phyloP scores from a whole-genome alignment of 2,113 vertebrate genomes.

The Syrrhaptes paradoxus region DNA sequence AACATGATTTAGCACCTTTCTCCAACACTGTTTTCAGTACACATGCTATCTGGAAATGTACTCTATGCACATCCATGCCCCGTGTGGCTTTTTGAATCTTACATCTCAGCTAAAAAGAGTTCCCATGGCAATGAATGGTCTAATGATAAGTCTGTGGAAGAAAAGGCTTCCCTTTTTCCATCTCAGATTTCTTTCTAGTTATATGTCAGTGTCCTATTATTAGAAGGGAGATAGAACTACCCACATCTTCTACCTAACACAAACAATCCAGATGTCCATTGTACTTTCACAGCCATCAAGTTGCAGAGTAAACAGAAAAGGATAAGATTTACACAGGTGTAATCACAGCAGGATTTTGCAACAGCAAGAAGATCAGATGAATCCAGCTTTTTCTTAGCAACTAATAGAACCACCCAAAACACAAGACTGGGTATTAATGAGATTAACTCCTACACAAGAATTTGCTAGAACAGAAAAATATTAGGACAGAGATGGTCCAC shows the following conservation, averaged over 20 bases:
- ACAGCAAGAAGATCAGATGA: background rate
- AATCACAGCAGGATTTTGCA: conserved; percentile 14
- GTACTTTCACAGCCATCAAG: background rate
- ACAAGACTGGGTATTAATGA: background rate
- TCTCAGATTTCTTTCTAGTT: background rate
- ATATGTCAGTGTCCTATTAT: background rate
- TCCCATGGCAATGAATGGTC: conserved; percentile 34
- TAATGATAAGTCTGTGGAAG: background rate
- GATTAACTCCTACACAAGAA: background rate
- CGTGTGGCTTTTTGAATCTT: background rate
- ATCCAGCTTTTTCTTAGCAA: conserved; percentile 8
- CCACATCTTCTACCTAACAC: background rate
- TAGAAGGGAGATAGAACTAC: background rate
- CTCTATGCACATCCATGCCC: background rate
- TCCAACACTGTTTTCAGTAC: background rate
- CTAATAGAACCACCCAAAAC: conserved; percentile 1
- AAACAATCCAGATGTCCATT: background rate
- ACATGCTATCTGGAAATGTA: background rate
- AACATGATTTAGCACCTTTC: background rate
- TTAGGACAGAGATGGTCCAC: background rate
- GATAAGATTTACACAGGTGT: background rate
- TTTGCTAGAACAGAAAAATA: background rate
- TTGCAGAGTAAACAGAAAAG: background rate
- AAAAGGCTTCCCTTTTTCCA: background rate
- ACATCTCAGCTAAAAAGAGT: background rate